Evolutionary conservation across 2,888 invertebrate species (phyloP).

Genomic region (Actias luna): DNA sequence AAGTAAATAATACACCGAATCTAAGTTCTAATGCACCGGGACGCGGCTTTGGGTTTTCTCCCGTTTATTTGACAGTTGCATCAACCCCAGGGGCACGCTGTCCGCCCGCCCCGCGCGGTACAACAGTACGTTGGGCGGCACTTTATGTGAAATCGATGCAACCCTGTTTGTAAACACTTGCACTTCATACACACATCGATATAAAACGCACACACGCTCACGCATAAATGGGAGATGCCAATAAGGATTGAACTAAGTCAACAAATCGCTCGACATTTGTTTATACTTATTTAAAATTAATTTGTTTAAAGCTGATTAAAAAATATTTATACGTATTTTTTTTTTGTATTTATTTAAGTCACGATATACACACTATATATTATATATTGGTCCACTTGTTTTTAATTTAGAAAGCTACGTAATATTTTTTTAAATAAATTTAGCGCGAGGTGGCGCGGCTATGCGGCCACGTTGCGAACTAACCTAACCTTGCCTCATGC

Average conservation of each 20-base stretch:
- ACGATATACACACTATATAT: slow-evolving; percentile 22
- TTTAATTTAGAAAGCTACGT: slow-evolving; percentile 18
- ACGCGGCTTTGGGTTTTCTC: slow-evolving; percentile 21
- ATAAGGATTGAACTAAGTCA: not conserved
- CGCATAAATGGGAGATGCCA: not conserved
- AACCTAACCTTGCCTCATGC: slow-evolving; percentile 74
- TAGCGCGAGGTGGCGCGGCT: slow-evolving; percentile 66
- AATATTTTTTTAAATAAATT: slow-evolving; percentile 39
- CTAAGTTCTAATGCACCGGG: slow-evolving; percentile 23
- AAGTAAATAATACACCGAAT: slow-evolving; percentile 14
- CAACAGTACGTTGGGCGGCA: slow-evolving; percentile 29
- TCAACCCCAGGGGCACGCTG: slow-evolving; percentile 29
- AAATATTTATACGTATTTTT: not conserved
- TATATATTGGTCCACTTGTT: slow-evolving; percentile 17
- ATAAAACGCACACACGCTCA: slow-evolving; percentile 14
- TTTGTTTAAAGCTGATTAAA: not conserved
- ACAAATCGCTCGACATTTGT: not conserved
- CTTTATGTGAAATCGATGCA: slow-evolving; percentile 82
- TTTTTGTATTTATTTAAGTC: not conserved
- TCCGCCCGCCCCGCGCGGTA: slow-evolving; percentile 23
- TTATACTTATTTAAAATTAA: not conserved
- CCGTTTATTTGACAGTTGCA: slow-evolving; percentile 19
- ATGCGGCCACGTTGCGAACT: slow-evolving; percentile 76
- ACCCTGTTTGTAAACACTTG: slow-evolving; percentile 74
- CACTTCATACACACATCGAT: slow-evolving; percentile 25